Conservation (phyloP, 2,797 vertebrate species). For the Coluber constrictor region DNA sequence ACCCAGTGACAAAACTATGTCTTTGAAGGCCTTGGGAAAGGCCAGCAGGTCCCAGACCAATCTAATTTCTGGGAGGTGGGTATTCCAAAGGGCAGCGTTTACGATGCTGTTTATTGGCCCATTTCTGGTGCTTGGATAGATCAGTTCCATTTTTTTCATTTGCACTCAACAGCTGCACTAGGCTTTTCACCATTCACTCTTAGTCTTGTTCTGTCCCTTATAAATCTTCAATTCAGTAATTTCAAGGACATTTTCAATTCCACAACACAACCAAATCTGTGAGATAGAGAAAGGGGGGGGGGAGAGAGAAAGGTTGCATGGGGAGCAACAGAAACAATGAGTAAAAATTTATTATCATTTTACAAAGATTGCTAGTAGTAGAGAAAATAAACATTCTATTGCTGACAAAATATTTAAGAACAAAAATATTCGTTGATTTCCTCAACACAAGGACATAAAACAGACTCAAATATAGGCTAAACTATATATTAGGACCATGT, state of each 20-base stretch:
- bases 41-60: background rate
- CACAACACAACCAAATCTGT: background rate
- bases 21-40: background rate
- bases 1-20: background rate
- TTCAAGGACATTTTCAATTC: background rate
- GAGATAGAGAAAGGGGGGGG: too few species aligned
- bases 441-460: background rate
- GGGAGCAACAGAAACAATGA: background rate
- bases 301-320: background rate
- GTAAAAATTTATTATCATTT: background rate
- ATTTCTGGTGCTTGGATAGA: background rate
- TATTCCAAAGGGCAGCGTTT: background rate
- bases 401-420: background rate
- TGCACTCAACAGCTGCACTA: background rate
- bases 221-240: background rate
- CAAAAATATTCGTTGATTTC: background rate
- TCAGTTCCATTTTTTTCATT: background rate
- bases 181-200: background rate
- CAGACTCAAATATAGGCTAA: background rate
- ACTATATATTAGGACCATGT: rapidly evolving
- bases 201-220: background rate
- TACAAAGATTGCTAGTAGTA: background rate
- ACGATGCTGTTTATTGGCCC: background rate
- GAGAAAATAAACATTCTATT: background rate
- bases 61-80: background rate